Evolutionary conservation across 1,140 invertebrate species (phyloP), one percentile per base, ranked within the genome.

Genomic region (Ptiloglossa arizonensis): DNA sequence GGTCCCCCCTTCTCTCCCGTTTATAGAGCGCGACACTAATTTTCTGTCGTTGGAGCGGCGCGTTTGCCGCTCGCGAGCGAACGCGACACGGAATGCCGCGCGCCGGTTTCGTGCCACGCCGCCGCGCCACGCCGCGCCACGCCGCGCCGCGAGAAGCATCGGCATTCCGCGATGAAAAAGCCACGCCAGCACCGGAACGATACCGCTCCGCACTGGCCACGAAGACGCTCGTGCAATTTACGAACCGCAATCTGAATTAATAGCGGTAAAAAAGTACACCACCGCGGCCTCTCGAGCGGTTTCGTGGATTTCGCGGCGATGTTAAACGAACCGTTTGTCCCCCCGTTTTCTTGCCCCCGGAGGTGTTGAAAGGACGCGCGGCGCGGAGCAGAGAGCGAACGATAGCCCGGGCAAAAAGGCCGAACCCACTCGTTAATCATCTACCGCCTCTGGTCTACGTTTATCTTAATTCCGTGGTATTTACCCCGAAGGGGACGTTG

Each of bases 11-110:
- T n/a, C n/a, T n/a, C n/a, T n/a, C n/a, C 44, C 52, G 38, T 60
- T 75, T 63, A 41, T 44, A 69, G 68, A 79, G 44, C 72, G 50
- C 63, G 81, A 80, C 82, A 70, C 78, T 83, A 85, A 85, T 83
- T 83, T 85, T 66, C 77, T 83, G 81, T 80, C 82, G 82, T 83
- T 69, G 59, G 29, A 71, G 46, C 63, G 74, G 50, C 68, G 79
- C 64, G 73, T 76, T 76, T 60, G 71, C 64, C 69, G 50, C 50
- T 41, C 48, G 48, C 19, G 15, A n/a, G 50, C 66, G n/a, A 59
- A 72, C 64, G 67, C 80, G 82, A 83, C 82, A 54, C 67, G 63
- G 62, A 64, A 77, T 83, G 82, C 62, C 50, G 46, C 48, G 22
- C 32, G 62, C 59, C 48, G n/a, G n/a, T n/a, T n/a, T n/a, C n/a